Conservation (phyloP, 92 coral and sea anemone species). For the Metridium senile region DNA sequence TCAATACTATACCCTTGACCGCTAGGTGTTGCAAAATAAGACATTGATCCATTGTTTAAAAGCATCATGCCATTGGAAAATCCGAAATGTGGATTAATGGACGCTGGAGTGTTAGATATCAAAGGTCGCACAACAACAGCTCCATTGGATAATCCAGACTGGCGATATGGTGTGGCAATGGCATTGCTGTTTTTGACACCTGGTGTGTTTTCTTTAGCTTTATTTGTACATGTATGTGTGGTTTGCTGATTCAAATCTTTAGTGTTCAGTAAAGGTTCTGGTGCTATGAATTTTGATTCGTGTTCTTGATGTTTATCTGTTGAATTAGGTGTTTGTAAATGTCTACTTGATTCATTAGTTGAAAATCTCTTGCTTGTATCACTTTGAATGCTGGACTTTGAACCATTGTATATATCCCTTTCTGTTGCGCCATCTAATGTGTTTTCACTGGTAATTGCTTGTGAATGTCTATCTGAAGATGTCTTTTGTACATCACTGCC, state of each 20-base stretch:
- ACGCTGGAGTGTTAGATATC: constrained; percentile 3
- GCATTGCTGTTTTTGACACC: too few relatives aligned
- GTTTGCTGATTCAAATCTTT: not conserved
- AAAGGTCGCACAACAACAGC: not conserved
- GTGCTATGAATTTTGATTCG: too few relatives aligned
- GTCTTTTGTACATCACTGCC: not conserved
- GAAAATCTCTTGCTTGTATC: too few relatives aligned
- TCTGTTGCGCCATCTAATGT: not conserved
- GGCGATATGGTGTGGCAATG: not conserved
- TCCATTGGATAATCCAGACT: constrained; percentile 7
- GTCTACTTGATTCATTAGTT: too few relatives aligned
- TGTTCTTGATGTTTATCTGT: too few relatives aligned
- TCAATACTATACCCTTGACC: not conserved
- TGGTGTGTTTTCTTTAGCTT: not conserved
- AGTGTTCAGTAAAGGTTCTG: not conserved
- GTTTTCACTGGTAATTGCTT: not conserved
- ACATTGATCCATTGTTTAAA: not conserved
- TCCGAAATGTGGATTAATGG: constrained; percentile 1
- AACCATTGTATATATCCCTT: too few relatives aligned
- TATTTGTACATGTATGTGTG: not conserved
- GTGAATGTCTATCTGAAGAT: not conserved
- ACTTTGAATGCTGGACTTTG: too few relatives aligned
- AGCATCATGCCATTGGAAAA: constrained; percentile 2
- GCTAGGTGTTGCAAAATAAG: not conserved
- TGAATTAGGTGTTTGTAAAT: too few relatives aligned